Base-by-base conservation (phyloP, 37 sponge, comb jelly and placozoan species). In the Crambe crambe region DNA sequence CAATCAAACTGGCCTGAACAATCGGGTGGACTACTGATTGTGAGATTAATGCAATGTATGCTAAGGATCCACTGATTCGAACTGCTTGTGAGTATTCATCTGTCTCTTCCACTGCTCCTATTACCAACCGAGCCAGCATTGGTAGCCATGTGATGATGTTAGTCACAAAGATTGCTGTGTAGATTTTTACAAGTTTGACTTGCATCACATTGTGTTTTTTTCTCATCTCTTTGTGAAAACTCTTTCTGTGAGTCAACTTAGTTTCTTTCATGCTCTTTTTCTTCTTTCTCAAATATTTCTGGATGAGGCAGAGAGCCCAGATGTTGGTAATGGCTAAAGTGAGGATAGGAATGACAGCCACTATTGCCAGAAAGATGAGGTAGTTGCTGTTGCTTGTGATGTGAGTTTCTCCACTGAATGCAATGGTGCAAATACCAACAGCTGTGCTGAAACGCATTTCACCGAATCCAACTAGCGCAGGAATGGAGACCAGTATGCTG, bases 391-490 rank as follows among this genome's bases (percentile, higher is more conserved):
- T 85, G 29, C 22, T 56, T 30, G 75, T 29, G 38, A 75, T 21
- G 56, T 6, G 59, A 1, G 75, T 75, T 5, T 34, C n/a, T 6
- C 75, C 75, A 56, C 39, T 34, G 40, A 51, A 66, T 20, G 42
- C 38, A 18, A 36, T 54, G 18, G 65, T 44, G 44, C 89, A 89
- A 9, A 65, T 42, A 0, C 83, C 89, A 20, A 89, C n/a, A 22
- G 38, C 35, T 5, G 78, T 75, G 35, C 75, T 79, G 59, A 83
- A 83, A 51, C 77, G 70, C 38, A 80, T 75, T 21, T 73, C 75
- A 27, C 88, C 88, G 67, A 87, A 62, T 32, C 78, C 88, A 80
- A 79, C 78, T 20, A 79, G 70, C 0, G 89, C 80, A 22, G 67
- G 71, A 31, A 89, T 42, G 23, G 60, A 29, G 2, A 83, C 35